phyloP scores from a whole-genome alignment of 2,888 invertebrate genomes.

The Apantesis nais region DNA sequence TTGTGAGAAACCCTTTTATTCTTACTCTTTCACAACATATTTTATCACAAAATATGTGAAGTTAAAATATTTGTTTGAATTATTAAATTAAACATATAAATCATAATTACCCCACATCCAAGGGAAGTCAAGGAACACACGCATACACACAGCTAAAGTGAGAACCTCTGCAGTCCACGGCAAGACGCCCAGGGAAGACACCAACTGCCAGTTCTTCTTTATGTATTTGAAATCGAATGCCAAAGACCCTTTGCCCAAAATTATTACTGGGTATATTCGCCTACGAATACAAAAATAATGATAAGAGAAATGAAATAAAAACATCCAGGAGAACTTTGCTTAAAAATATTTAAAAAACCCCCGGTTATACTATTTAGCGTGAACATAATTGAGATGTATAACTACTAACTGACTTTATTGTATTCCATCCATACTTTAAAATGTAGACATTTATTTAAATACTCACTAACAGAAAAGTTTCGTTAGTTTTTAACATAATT shows the following conservation, averaged over 20 bases:
- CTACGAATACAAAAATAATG: slow-evolving; percentile 47
- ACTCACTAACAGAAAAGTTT: too few species aligned
- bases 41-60: neutral
- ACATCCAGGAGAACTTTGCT: neutral
- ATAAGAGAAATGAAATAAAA: neutral
- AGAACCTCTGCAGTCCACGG: slow-evolving; percentile 74
- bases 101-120: slow-evolving; percentile 75
- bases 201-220: slow-evolving; percentile 67
- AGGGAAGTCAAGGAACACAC: slow-evolving; percentile 69
- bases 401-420: too few species aligned
- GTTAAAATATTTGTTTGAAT: neutral
- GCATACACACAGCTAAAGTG: slow-evolving; percentile 64
- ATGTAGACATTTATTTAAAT: too few species aligned
- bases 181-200: slow-evolving; percentile 66
- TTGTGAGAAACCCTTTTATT: neutral
- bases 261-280: slow-evolving; percentile 76
- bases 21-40: neutral
- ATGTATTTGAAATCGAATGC: slow-evolving; percentile 72
- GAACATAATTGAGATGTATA: neutral
- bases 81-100: neutral
- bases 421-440: neutral
- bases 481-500: too few species aligned
- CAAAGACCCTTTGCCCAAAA: slow-evolving; percentile 76
- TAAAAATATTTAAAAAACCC: neutral
- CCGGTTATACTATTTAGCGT: neutral